Percentiles rank a stretch among this genome's conserved stretches.
Conservation (phyloP, 53 echinoderm and acorn worm species). For the Echinometra lucunter region DNA sequence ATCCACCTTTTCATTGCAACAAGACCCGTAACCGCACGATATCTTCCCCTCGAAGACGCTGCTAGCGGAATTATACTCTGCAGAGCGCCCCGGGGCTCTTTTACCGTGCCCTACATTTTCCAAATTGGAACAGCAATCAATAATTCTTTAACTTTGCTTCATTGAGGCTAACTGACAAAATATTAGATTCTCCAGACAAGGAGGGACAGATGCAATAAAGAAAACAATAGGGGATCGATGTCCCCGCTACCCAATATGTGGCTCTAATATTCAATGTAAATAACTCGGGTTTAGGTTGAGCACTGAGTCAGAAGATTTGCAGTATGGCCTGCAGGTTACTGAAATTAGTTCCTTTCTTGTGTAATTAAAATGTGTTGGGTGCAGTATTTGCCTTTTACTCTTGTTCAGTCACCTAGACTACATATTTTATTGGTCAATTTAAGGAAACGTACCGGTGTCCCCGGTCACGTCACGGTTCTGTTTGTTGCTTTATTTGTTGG, state of each 20-base stretch:
- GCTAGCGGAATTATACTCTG: conserved; percentile 5
- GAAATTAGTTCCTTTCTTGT: neutral
- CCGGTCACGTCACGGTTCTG: too few relatives aligned
- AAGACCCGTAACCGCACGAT: neutral
- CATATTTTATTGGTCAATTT: too few relatives aligned
- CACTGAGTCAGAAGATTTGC: neutral
- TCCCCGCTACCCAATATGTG: neutral
- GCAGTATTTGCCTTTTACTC: neutral
- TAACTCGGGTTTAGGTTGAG: neutral
- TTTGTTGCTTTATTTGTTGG: too few relatives aligned
- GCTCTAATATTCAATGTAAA: neutral
- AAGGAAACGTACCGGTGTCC: too few relatives aligned
- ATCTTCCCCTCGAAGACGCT: neutral
- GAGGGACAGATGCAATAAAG: conserved; percentile 37
- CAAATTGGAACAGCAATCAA: conserved; percentile 49
- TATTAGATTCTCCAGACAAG: neutral
- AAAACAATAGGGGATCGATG: conserved; percentile 48
- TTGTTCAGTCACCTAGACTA: neutral
- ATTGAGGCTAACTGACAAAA: conserved; percentile 24
- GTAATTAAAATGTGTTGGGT: neutral
- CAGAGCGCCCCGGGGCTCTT: conserved; percentile 13
- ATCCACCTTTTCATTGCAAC: neutral
- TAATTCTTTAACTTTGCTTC: conserved; percentile 58
- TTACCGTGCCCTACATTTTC: neutral
- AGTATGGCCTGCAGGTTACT: neutral